Evolutionary conservation across 2,888 invertebrate species (phyloP).

Genomic region (Corbicula japonica): DNA sequence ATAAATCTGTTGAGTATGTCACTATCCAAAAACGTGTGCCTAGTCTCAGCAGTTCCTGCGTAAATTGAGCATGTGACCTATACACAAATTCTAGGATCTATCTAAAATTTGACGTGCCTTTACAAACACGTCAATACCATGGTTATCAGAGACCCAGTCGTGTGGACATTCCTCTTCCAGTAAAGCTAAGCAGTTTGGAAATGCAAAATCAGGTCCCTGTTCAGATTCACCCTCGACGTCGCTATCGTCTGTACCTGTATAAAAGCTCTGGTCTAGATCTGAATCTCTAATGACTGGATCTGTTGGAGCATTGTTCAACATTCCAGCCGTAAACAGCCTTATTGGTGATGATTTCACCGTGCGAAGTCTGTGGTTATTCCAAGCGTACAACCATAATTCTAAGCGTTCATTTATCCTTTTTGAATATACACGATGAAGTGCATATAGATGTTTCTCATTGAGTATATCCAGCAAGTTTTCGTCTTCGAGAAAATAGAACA

Average conservation of each 20-base stretch:
- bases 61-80: too few relatives aligned
- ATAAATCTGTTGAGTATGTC: too few relatives aligned
- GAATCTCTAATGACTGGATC: neutral
- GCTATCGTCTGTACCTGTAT: neutral
- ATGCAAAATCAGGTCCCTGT: neutral
- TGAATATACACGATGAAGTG: slow-evolving; percentile 35
- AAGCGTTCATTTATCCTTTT: slow-evolving; percentile 27
- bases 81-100: too few relatives aligned
- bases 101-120: too few relatives aligned
- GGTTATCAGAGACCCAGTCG: slow-evolving; percentile 17
- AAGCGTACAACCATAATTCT: slow-evolving; percentile 27
- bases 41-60: too few relatives aligned
- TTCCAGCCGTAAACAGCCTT: slow-evolving; percentile 5
- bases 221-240: neutral
- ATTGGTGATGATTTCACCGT: slow-evolving; percentile 33
- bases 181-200: neutral
- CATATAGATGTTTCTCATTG: slow-evolving; percentile 27
- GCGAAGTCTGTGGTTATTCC: slow-evolving; percentile 33
- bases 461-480: slow-evolving; percentile 6
- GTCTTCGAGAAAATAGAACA: slow-evolving; percentile 40
- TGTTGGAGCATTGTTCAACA: slow-evolving; percentile 13
- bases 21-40: too few relatives aligned
- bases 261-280: too few relatives aligned
- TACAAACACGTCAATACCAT: slow-evolving; percentile 30
- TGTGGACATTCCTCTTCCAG: slow-evolving; percentile 12